Evolutionary conservation across 35 echinoderm and acorn worm genomes (phyloP), one percentile per base, ranked within the genome.

Genomic region (Lytechinus pictus): DNA sequence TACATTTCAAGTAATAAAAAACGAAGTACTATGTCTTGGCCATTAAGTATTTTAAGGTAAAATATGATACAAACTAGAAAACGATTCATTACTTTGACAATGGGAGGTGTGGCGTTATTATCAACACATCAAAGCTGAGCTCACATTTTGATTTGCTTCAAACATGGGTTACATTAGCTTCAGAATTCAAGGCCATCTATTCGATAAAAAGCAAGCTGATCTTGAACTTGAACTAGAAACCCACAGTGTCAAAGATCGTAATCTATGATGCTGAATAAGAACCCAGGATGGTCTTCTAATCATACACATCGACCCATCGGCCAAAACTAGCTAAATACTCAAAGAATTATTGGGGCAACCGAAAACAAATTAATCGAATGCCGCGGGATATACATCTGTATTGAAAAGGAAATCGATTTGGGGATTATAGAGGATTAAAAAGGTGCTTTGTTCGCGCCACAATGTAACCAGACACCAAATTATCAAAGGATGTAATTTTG

Each of bases 381-480:
- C 66, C 19, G 5, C 3, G 66, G n/a, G 66, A 79, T 79, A 24
- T 79, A 7, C 66, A 24, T 79, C 66, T n/a, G 4, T 16, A 79
- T 79, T 24, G 4, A 4, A 79, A 79, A 79, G 66, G 66, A 79
- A 24, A 79, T n/a, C 66, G 66, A 79, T 16, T 79, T 16, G 19
- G 66, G 66, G 66, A 79, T 79, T 79, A 79, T 79, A 79, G 19
- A 79, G 66, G 66, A 79, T 79, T 79, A 79, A 79, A 79, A 79
- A 5, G 14, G 14, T 79, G 66, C 21, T n/a, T 79, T 79, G 66
- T 79, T 79, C 66, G 19, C 6, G 19, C n/a, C n/a, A 79, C 14
- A 79, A 79, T 3, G 66, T 0, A 7, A 79, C 21, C 66, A 79
- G 66, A 79, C 66, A 79, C 66, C 21, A 79, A 24, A 5, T 79